A percentile compares a stretch with the other conserved stretches of the same genome.
phyloP scores from a whole-genome alignment of 2,888 invertebrate species.

The Lepidonotus clava region DNA sequence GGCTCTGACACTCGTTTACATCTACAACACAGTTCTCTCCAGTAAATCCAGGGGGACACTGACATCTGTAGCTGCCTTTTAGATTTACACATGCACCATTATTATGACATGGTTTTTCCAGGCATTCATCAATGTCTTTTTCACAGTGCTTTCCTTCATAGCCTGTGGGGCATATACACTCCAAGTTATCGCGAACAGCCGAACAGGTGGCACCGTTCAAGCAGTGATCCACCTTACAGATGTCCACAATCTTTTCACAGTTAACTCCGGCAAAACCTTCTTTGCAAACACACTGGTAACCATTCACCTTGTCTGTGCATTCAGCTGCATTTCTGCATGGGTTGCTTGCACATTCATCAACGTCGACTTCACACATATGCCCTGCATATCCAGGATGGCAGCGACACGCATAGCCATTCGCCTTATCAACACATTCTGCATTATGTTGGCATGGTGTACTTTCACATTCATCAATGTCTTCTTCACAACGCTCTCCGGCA shows the following conservation, averaged over 20 bases:
- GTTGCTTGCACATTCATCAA: slow-evolving; percentile 52
- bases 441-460: slow-evolving; percentile 50
- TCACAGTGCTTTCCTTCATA: not conserved
- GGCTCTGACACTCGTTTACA: not conserved
- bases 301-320: slow-evolving; percentile 2
- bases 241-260: not conserved
- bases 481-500: slow-evolving; percentile 27
- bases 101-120: not conserved
- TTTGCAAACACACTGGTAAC: slow-evolving; percentile 15
- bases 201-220: not conserved
- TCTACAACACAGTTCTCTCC: not conserved
- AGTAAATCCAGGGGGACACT: not conserved
- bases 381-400: slow-evolving; percentile 55
- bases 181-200: not conserved
- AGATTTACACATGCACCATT: not conserved
- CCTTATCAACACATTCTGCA: slow-evolving; percentile 41
- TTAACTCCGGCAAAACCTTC: not conserved
- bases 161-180: not conserved
- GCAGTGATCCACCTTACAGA: not conserved
- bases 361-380: slow-evolving; percentile 48
- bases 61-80: not conserved
- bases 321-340: slow-evolving; percentile 42
- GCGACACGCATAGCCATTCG: slow-evolving; percentile 29
- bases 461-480: slow-evolving; percentile 34
- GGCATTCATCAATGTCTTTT: slow-evolving; percentile 33